Base-by-base conservation (phyloP, 2,797 vertebrate species). In the Paedocypris micromegethes region DNA sequence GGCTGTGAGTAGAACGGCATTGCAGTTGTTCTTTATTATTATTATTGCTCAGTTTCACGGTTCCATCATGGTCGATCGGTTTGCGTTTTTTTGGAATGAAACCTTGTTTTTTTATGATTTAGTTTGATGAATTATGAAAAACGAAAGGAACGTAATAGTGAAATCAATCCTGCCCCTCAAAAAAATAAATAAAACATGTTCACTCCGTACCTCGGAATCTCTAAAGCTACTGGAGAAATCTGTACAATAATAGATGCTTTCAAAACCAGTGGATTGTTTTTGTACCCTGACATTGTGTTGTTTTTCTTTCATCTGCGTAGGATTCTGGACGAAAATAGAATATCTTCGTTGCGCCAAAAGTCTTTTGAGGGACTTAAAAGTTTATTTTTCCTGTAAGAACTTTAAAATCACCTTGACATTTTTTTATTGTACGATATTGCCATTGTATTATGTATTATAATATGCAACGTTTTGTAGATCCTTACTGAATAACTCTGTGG, bases 381-480 rank as follows among this genome's bases (percentile, higher is more conserved):
- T 0, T 80, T 88, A 58, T 84, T 83, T 61, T 87, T 87, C 61
- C 72, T 88, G 80, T 86, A 75, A 89, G 84, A 80, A 23, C 38
- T 44, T 54, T 2, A 7, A 54, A 55, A 41, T 59, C 45, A 58
- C 45, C 4, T 44, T 48, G 52, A 45, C 23, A 44, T 48, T 56
- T 2, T 6, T 67, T n/a, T 39, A 38, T 46, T 38, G 1, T 8
- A 40, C 37, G 5, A 38, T 9, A 52, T 53, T 3, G 39, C 2
- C 40, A 41, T 68, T 54, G 41, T 44, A 6, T 9, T 62, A 7
- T 55, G 38, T 9, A 3, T 2, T 40, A 47, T 3, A 68, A 48
- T n/a, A 48, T 6, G 45, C 3, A 5, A 2, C n/a, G 3, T 70
- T 56, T 64, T 58, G 1, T 56, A 89, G 84, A 65, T 81, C 83